Evolutionary conservation across 2,113 vertebrate species (phyloP), one percentile per base, ranked within the genome.

Genomic region (Smithornis capensis): DNA sequence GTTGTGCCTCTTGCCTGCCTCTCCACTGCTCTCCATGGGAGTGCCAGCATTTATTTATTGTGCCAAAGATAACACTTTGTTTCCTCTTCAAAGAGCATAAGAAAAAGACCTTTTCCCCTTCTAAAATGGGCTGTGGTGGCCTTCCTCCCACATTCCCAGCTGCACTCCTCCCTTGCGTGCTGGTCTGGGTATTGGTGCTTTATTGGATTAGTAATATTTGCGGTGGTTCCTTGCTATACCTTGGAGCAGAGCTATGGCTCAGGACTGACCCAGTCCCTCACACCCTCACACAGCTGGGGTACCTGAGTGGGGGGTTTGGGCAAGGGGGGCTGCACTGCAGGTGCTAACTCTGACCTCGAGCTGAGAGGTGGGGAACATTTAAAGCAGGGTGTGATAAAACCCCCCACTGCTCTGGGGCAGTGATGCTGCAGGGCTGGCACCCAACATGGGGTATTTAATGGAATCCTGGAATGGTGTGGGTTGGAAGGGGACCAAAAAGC

Each of bases 41-140:
- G 56, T 3, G 37, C 70, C 73, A 40, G 24, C 35, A 4, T 45
- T 87, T 87, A 52, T 84, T 89, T 83, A 55, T 94, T 80, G 78
- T 97, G 94, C 95, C 96, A 96, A 96, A 95, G 94, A 95, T 38
- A 92, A 75, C 0, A 1, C 69, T 90, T 83, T 0, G 2, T 85
- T 90, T 45, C 44, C 53, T 62, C 75, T 53, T 33, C 21, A 3
- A 52, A 80, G 76, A 89, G 50, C 76, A 10, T 13, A 23, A 63
- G 64, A 37, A 63, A 37, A 29, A 68, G 12, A 44, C 14, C 49
- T 73, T 5, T 29, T 55, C 40, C 7, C 9, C 21, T 22, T 17
- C n/a, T 8, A 4, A 24, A 69, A 25, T 0, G 16, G 27, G 31
- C 67, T 73, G 50, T 38, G 24, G 16, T 7, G 24, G 19, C 80